Evolutionary conservation across 2,113 vertebrate genomes (phyloP).

Genomic region (Martes martes): DNA sequence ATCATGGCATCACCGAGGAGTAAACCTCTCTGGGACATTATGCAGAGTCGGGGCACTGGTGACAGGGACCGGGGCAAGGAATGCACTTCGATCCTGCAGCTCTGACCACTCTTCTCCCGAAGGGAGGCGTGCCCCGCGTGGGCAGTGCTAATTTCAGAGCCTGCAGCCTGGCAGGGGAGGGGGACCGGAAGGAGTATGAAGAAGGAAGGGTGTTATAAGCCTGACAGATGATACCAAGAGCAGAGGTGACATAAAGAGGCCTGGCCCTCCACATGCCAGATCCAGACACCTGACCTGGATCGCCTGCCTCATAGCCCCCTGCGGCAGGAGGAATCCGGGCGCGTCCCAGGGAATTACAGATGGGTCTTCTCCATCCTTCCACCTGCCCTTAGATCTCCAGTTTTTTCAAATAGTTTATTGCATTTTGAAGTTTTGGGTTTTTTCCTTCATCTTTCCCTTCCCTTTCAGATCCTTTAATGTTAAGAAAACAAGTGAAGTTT

Average conservation of each 20-base stretch:
- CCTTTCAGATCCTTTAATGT: conserved; percentile 76
- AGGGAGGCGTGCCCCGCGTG: neutral
- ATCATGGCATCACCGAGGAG: neutral
- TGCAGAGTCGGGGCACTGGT: neutral
- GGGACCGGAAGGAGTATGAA: neutral
- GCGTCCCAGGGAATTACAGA: conserved; percentile 58
- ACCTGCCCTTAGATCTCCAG: conserved; percentile 63
- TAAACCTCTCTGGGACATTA: conserved; percentile 1
- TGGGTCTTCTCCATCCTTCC: conserved; percentile 34
- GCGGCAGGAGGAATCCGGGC: conserved; percentile 62
- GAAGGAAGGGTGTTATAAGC: neutral
- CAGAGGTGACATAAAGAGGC: neutral
- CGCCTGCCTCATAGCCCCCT: conserved; percentile 28
- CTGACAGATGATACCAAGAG: conserved; percentile 1
- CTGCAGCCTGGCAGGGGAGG: neutral
- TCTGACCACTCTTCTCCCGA: neutral
- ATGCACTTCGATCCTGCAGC: neutral
- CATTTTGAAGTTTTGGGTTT: conserved; percentile 76
- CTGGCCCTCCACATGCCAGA: neutral
- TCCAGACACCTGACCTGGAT: neutral
- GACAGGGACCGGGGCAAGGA: neutral
- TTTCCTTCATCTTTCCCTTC: conserved; percentile 43
- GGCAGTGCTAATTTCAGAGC: neutral
- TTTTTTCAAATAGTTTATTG: conserved; percentile 78
- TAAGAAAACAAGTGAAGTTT: conserved; percentile 83